Evolutionary conservation across 1,140 invertebrate genomes (phyloP), one percentile per base, ranked within the genome.

Genomic region (Chrysomallon squamiferum): DNA sequence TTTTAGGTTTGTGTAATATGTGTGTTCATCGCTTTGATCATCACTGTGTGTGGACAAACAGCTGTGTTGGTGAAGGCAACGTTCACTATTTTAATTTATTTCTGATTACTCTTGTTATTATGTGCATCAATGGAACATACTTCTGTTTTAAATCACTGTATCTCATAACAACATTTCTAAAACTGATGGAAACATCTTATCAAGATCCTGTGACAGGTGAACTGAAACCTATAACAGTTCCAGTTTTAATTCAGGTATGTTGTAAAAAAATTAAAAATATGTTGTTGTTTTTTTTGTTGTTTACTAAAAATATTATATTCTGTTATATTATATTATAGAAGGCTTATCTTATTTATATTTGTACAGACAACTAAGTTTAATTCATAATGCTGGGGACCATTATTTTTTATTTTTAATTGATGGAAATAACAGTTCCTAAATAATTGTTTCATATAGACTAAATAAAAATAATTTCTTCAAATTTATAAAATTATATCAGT

Each of bases 11-110:
- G 18, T 85, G 81, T 71, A 75, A 86, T 59, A 72, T 68, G 57
- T 86, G 85, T 77, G 72, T 86, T 11, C 75, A 80, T 58, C 75
- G 79, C n/a, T 85, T 83, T 77, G 85, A 86, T 62, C 85, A 86
- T 60, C 85, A 86, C 64, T 86, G 85, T 74, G 73, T 84, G 15
- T 86, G 84, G 84, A 82, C 83, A 3, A 83, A 85, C 67, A 84
- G 80, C 62, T 84, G 82, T 69, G 77, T 86, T 25, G 85, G 84
- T 25, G 81, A 70, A 1, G 62, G 76, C 15, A 86, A 86, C 68
- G 69, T 81, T 56, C 70, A 76, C 13, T 81, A 74, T 60, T 86
- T 86, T 68, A 59, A 85, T 7, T 27, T 77, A 13, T 84, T 84
- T 57, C 75, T 86, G 61, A 11, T 80, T 7, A 72, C 77, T 3